Conservation (phyloP, 2,113 vertebrate species). For the Tursiops truncatus region DNA sequence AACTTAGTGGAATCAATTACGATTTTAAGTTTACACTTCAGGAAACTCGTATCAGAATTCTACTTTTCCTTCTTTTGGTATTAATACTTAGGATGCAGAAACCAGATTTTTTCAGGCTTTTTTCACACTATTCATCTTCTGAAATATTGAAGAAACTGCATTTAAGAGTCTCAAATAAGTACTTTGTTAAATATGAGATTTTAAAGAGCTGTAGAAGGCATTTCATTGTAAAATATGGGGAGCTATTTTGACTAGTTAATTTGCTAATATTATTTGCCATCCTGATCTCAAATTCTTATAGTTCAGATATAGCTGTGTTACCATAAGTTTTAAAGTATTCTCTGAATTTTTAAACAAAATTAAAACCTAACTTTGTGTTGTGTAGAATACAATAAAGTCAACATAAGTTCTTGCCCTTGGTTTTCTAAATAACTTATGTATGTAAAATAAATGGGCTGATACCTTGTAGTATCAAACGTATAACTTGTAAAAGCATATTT, state of each 20-base stretch:
- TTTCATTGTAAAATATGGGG: conserved; percentile 14
- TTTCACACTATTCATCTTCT: neutral
- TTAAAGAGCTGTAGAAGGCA: neutral
- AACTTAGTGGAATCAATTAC: neutral
- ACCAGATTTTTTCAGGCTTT: neutral
- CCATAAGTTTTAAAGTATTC: conserved; percentile 2
- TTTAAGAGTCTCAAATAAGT: neutral
- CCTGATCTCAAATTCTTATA: neutral
- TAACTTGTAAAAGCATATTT: conserved; percentile 29
- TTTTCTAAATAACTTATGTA: conserved; percentile 19
- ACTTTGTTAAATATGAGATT: neutral
- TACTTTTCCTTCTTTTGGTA: neutral
- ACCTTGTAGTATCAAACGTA: neutral
- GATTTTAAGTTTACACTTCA: conserved; percentile 33
- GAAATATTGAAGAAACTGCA: neutral
- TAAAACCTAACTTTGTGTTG: neutral
- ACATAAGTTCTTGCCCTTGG: neutral
- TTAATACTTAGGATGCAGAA: neutral
- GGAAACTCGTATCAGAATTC: neutral
- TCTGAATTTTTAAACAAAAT: conserved; percentile 47
- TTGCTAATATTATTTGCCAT: conserved; percentile 15
- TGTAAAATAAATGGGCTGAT: neutral
- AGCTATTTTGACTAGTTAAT: neutral
- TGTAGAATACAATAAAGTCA: neutral
- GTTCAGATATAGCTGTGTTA: neutral